phyloP scores from a whole-genome alignment of 1,140 invertebrate genomes.

The Adoxophyes honmai region DNA sequence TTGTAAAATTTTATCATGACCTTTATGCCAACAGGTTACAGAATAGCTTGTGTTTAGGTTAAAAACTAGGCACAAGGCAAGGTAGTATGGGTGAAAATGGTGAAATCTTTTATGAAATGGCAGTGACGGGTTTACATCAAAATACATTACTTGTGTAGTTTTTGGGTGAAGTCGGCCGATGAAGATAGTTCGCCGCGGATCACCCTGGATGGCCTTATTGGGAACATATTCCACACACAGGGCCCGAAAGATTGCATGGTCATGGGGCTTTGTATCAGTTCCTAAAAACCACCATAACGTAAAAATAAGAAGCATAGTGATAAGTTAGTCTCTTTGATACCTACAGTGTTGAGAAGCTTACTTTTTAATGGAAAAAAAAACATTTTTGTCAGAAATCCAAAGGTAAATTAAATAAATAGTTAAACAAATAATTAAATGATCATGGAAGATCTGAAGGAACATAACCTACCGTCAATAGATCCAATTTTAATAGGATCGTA shows the following conservation, averaged over 20 bases:
- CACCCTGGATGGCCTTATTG: slow-evolving; percentile 81
- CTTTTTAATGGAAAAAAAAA: too few relatives aligned
- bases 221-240: slow-evolving; percentile 84
- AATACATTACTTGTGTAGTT: slow-evolving; percentile 78
- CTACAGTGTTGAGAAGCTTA: too few relatives aligned
- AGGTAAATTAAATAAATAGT: too few relatives aligned
- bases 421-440: too few relatives aligned
- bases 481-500: slow-evolving; percentile 86
- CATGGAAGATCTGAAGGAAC: background rate
- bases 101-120: background rate
- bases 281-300: slow-evolving; percentile 52
- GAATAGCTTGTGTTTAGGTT: too few relatives aligned
- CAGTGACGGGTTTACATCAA: background rate
- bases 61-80: too few relatives aligned
- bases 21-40: too few relatives aligned
- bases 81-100: too few relatives aligned
- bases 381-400: too few relatives aligned
- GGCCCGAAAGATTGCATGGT: slow-evolving; percentile 86
- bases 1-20: too few relatives aligned
- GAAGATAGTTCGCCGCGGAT: slow-evolving; percentile 87
- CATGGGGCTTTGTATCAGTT: slow-evolving; percentile 90
- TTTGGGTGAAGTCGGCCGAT: slow-evolving; percentile 86
- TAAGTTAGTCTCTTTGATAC: too few relatives aligned
- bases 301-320: too few relatives aligned
- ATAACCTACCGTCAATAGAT: slow-evolving; percentile 83